A percentile compares a stretch with the other conserved stretches of the same genome.
phyloP scores from a whole-genome alignment of 2,888 invertebrate species.

The Eurois occulta region DNA sequence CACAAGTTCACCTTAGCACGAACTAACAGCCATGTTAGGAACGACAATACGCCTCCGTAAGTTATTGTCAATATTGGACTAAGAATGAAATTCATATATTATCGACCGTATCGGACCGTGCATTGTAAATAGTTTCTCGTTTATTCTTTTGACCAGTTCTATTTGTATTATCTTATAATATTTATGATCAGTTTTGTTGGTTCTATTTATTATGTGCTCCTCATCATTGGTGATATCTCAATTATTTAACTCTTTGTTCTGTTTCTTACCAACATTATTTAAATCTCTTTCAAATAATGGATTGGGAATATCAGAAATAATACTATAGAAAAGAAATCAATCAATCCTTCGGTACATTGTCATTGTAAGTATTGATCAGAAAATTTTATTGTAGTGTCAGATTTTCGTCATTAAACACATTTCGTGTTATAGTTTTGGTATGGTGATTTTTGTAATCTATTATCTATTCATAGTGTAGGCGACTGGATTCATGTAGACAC shows the following conservation, averaged over 20 bases:
- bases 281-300: neutral
- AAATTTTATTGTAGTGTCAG: neutral
- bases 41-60: constrained; percentile 76
- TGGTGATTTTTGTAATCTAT: constrained; percentile 62
- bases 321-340: neutral
- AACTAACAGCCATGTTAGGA: constrained; percentile 76
- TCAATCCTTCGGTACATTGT: constrained; percentile 3
- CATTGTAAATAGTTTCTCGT: constrained; percentile 39
- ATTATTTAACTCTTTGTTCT: neutral
- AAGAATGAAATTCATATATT: constrained; percentile 52
- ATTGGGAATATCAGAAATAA: constrained; percentile 9
- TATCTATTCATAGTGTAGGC: constrained; percentile 74
- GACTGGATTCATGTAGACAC: constrained; percentile 71
- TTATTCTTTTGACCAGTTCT: constrained; percentile 25
- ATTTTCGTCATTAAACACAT: constrained; percentile 4
- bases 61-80: constrained; percentile 67
- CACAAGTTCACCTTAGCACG: constrained; percentile 84
- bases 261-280: neutral
- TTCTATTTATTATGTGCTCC: neutral
- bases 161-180: neutral
- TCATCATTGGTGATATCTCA: constrained; percentile 13
- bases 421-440: constrained; percentile 5
- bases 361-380: constrained; percentile 36
- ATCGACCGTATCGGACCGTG: constrained; percentile 44
- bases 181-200: constrained; percentile 2